Evolutionary conservation across 2,888 invertebrate species (phyloP), one percentile per base, ranked within the genome.

Genomic region (Hermaeophaga mercurialis): DNA sequence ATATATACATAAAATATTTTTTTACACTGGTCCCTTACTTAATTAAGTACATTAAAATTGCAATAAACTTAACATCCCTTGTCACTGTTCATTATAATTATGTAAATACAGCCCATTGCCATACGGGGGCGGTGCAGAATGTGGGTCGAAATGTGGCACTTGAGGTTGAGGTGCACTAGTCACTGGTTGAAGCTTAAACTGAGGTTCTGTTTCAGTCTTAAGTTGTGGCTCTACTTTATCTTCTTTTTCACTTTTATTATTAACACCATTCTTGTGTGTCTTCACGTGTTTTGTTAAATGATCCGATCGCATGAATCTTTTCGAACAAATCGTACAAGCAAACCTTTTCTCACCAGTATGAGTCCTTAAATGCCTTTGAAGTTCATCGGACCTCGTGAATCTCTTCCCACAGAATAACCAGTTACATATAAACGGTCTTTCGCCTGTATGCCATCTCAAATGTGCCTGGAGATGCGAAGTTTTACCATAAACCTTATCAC

Each of bases 281-380:
- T 94, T 94, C 61, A 89, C 85, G 76, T 96, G 96, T 76, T 96
- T 96, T 58, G 88, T 89, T n/a, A 96, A 81, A 75, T 96, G 96
- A 75, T 96, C 96, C 60, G 93, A 93, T 14, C 96, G 82, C 87
- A 94, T 94, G 77, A 96, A 96, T 44, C 91, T 83, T 75, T 96
- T 96, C 31, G 87, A 84, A 76, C 96, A 96, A n/a, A 88, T 82
- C 36, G 87, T 85, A 72, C 96, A 96, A 1, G 87, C 85, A 74
- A 94, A 95, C 26, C 93, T 82, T 67, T 94, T 94, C 74, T 95
- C 94, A 0, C 91, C 92, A 0, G 94, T 90, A 72, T 96, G 95
- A 0, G 94, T 95, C 22, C 95, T 81, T 12, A 90, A 79, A 72
- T 96, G 96, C 36, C 95, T 84, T 74, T 94, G 93, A 24, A 96